Base-by-base conservation (phyloP, 1,140 invertebrate genomes). In the Sminthurides bifidus region DNA sequence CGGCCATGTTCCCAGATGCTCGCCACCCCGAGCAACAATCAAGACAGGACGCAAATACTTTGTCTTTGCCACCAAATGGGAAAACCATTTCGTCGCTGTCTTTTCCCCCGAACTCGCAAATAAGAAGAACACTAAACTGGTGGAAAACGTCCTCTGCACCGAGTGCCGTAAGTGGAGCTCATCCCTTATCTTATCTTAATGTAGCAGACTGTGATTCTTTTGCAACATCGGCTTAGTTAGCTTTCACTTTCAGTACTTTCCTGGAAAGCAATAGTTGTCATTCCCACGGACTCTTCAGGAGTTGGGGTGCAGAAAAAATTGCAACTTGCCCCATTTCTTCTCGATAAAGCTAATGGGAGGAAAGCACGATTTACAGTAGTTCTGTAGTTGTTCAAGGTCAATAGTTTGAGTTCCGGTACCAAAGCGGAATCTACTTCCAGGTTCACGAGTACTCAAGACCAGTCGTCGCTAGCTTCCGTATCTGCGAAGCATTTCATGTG, bases 21-120 rank as follows among this genome's bases (percentile, higher is more conserved):
- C 45, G 29, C 59, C 59, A 26, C 63, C 63, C 23, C 56, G 55
- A 49, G 63, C 59, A 8, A 61, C 54, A 24, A 58, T 65, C 23
- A 65, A 65, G 58, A 65, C 63, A 23, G 63, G 63, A 45, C 43
- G 63, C 24, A 65, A 65, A 51, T 65, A 65, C 53, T 65, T 59
- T 57, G 60, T 65, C 31, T 65, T 65, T 56, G 59, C 55, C 15
- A 53, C 56, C 26, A 65, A 65, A 56, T 52, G 59, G 49, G 60
- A 54, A 24, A 59, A 59, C 52, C 63, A 61, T 50, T 61, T 65
- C 37, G 48, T 65, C 24, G 56, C 63, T 23, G 53, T 61, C 35
- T 65, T 65, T 44, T 59, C 63, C 45, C 59, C 63, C 52, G 63
- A 65, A 52, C 53, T 65, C 17, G 59, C 60, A 31, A 65, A 65